Conservation (phyloP, 1,140 invertebrate genomes). For the Orussus abietinus region DNA sequence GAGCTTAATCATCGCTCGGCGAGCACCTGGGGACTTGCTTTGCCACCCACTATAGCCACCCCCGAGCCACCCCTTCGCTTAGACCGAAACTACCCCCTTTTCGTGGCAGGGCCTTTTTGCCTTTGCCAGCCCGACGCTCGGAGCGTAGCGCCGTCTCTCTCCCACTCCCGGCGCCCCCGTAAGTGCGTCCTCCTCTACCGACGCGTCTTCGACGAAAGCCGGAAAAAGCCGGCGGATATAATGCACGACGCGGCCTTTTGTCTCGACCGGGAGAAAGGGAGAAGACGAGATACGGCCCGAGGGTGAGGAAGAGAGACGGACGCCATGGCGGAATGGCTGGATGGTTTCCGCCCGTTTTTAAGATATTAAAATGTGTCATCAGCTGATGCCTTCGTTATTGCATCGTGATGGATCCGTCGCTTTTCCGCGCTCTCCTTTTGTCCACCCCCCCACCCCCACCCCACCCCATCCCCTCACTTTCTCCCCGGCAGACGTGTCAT, state of each 20-base stretch:
- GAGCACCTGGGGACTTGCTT: slow-evolving; percentile 38
- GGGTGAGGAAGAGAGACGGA: slow-evolving; percentile 1
- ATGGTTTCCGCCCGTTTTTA: slow-evolving; percentile 36
- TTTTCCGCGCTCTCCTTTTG: too few relatives aligned
- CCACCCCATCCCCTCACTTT: too few relatives aligned
- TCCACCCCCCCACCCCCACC: too few relatives aligned
- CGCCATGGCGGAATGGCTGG: slow-evolving; percentile 9
- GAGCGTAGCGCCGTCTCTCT: not conserved
- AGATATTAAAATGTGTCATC: slow-evolving; percentile 53
- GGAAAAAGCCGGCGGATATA: slow-evolving; percentile 37
- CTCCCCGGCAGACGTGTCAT: too few relatives aligned
- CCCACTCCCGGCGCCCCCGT: not conserved
- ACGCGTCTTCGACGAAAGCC: slow-evolving; percentile 26
- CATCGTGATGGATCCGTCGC: slow-evolving; percentile 41
- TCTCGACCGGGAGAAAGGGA: slow-evolving; percentile 19
- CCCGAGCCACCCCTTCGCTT: slow-evolving; percentile 11
- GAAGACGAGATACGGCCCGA: slow-evolving; percentile 11
- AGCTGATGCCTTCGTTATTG: slow-evolving; percentile 45
- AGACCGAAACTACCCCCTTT: not conserved
- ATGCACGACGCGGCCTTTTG: slow-evolving; percentile 43
- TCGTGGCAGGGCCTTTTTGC: slow-evolving; percentile 4
- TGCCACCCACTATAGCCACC: slow-evolving; percentile 14
- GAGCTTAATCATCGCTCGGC: slow-evolving; percentile 40
- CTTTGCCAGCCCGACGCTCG: slow-evolving; percentile 8
- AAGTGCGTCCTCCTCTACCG: slow-evolving; percentile 3